phyloP scores from a whole-genome alignment of 2,888 invertebrate species.

The Drosophila leonis region DNA sequence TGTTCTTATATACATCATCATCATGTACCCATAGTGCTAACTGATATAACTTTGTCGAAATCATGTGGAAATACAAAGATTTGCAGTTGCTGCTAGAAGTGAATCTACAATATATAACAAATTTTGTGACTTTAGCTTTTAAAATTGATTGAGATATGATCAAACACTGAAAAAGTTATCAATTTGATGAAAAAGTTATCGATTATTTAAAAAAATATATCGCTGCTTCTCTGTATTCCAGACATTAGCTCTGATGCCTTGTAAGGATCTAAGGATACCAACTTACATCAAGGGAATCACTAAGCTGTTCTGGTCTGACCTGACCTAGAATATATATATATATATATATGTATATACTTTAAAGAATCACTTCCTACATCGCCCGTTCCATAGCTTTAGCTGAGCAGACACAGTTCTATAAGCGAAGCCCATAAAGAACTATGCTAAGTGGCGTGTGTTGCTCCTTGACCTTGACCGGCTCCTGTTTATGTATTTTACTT shows the following conservation, averaged over 20 bases:
- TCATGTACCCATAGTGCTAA: neutral
- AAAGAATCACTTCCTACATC: no score
- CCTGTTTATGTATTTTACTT: neutral
- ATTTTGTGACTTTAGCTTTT: neutral
- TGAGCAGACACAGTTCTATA: no score
- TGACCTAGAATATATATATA: neutral
- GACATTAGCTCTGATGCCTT: neutral
- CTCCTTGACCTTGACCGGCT: conserved; percentile 31
- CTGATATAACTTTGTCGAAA: neutral
- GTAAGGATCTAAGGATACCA: no score
- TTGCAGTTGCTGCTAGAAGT: neutral
- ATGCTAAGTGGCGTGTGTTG: neutral
- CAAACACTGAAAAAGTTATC: neutral
- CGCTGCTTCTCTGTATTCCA: no score
- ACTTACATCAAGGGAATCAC: no score
- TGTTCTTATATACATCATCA: neutral
- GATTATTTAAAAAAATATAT: neutral
- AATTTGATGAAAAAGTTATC: neutral
- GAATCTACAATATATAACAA: neutral
- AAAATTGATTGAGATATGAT: neutral
- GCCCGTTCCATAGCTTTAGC: no score
- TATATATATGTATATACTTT: no score
- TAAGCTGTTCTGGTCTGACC: neutral
- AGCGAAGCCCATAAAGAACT: neutral
- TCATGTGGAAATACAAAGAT: no score